Evolutionary conservation across 2,797 vertebrate genomes (phyloP).

Genomic region (Iguana delicatissima): DNA sequence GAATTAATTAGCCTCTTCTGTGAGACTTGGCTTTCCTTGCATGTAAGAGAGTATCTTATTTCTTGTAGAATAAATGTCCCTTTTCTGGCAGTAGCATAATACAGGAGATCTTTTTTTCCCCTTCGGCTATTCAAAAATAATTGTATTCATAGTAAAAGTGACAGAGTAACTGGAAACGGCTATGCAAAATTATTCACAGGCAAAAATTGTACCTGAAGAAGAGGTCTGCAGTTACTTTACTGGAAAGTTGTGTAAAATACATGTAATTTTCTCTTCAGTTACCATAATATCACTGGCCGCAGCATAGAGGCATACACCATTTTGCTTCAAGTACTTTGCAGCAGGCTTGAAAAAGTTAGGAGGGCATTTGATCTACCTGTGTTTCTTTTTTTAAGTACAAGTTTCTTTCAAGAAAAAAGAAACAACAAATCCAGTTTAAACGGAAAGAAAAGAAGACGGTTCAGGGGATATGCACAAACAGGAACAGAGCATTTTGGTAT

Average conservation of each 20-base stretch:
- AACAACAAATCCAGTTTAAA: background rate
- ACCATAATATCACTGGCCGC: background rate
- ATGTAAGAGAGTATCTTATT: constrained; percentile 31
- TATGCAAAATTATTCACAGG: constrained; percentile 29
- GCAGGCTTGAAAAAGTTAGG: background rate
- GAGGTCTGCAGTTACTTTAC: constrained; percentile 23
- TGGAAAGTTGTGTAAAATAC: background rate
- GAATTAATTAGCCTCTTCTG: constrained; percentile 65
- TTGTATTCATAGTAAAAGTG: background rate
- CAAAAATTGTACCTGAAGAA: constrained; percentile 5
- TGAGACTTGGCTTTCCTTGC: constrained; percentile 47
- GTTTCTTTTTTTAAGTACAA: constrained; percentile 46
- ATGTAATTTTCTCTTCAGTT: constrained; percentile 24
- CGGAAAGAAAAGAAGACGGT: constrained; percentile 6
- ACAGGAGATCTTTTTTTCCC: background rate
- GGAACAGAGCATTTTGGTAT: background rate
- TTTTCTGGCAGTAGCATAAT: constrained; percentile 25
- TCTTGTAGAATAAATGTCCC: constrained; percentile 28
- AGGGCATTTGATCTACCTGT: constrained; percentile 18
- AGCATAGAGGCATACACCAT: background rate
- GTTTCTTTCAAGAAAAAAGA: constrained; percentile 7
- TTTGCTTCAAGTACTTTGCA: background rate
- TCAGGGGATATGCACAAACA: constrained; percentile 18
- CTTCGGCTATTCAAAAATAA: background rate
- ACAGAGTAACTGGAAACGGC: constrained; percentile 21